phyloP scores from a whole-genome alignment of 2,113 vertebrate genomes.

The Smithornis capensis region DNA sequence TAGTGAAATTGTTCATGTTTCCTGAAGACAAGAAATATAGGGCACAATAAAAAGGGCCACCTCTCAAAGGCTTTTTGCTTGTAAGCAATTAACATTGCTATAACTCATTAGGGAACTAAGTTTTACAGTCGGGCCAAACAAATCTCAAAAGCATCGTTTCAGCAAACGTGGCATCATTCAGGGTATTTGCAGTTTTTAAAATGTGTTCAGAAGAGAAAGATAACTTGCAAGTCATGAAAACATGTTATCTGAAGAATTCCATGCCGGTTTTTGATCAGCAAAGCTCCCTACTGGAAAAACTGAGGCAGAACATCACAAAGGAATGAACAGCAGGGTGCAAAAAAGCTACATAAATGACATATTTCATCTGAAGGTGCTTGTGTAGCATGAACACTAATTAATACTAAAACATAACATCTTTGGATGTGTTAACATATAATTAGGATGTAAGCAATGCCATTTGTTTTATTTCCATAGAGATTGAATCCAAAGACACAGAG shows the following conservation, averaged over 20 bases:
- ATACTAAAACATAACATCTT: neutral
- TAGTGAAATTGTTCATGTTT: neutral
- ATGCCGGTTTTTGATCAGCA: neutral
- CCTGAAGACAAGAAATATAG: neutral
- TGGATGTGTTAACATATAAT: neutral
- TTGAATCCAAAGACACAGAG: neutral
- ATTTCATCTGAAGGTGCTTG: neutral
- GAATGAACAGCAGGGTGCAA: conserved; percentile 8
- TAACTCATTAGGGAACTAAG: neutral
- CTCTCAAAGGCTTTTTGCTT: neutral
- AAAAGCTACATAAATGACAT: neutral
- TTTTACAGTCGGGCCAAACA: neutral
- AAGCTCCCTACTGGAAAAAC: conserved; percentile 25
- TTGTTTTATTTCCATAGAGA: neutral
- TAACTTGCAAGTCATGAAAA: neutral
- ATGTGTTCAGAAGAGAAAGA: neutral
- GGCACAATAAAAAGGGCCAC: neutral
- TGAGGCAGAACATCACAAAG: neutral
- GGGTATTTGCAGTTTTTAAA: neutral
- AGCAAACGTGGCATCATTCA: neutral
- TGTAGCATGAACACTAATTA: neutral
- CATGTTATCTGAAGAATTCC: neutral
- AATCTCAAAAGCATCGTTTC: neutral
- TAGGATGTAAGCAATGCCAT: neutral
- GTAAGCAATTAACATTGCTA: neutral